Evolutionary conservation across 2,113 vertebrate genomes (phyloP).

Genomic region (Nanger granti): DNA sequence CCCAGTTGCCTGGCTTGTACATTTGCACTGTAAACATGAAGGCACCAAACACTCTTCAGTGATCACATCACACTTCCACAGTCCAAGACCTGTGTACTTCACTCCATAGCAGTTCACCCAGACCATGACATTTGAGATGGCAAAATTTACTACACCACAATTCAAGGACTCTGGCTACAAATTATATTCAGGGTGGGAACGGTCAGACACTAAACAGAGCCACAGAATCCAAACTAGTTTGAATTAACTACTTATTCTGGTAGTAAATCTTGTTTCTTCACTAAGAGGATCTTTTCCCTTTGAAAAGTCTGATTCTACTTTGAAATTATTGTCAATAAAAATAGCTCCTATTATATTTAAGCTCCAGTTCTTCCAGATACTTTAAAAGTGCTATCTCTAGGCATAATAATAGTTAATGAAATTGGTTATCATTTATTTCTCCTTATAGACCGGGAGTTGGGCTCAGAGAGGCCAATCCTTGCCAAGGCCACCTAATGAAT

Average conservation of each 20-base stretch:
- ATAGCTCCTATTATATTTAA: neutral
- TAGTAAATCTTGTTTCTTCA: neutral
- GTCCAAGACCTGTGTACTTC: neutral
- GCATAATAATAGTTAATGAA: neutral
- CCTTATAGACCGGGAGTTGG: neutral
- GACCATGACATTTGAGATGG: constrained; percentile 7
- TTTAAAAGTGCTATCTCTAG: neutral
- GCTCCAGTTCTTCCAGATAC: neutral
- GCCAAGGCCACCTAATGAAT: neutral
- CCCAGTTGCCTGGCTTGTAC: neutral
- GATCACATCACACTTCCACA: neutral
- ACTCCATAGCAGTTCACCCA: neutral
- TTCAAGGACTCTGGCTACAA: neutral
- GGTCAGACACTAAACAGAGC: neutral
- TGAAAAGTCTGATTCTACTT: neutral
- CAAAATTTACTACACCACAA: neutral
- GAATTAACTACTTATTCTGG: neutral
- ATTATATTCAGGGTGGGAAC: neutral
- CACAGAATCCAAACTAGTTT: neutral
- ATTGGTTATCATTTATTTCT: neutral
- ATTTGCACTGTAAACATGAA: neutral
- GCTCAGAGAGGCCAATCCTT: neutral
- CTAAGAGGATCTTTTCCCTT: neutral
- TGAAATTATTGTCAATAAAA: neutral
- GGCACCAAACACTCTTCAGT: neutral